These are phyloP conservation scores for Cenopis cana DNA, from an alignment of 2,888 invertebrate species.

Conservation along the genomic window DNA sequence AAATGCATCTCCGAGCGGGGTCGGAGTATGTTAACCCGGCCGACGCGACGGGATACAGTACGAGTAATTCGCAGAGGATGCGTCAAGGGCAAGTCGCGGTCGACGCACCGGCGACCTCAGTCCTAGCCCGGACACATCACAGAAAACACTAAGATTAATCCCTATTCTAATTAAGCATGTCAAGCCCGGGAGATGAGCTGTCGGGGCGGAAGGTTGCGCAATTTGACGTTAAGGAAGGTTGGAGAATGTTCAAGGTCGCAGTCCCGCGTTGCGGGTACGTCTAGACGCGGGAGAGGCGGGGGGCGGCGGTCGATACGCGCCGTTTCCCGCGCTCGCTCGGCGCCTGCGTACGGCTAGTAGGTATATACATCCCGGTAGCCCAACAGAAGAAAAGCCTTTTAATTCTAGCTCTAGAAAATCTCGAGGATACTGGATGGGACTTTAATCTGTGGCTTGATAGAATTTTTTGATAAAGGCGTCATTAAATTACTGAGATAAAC, in stretches of 20 bases:
- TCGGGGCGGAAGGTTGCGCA: slow-evolving; percentile 66
- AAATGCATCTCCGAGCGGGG: slow-evolving; percentile 52
- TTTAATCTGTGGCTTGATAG: slow-evolving; percentile 1
- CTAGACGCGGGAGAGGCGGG: slow-evolving; percentile 79
- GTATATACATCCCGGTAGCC: slow-evolving; percentile 61
- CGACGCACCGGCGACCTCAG: slow-evolving; percentile 71
- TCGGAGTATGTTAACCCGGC: slow-evolving; percentile 70
- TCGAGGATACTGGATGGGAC: slow-evolving; percentile 5
- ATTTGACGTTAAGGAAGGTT: slow-evolving; percentile 80
- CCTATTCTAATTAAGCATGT: slow-evolving; percentile 62
- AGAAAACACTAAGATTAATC: slow-evolving; percentile 52
- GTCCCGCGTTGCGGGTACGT: slow-evolving; percentile 77
- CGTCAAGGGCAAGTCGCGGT: slow-evolving; percentile 76
- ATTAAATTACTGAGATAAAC: no score
- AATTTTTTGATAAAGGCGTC: neutral
- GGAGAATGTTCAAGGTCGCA: slow-evolving; percentile 83
- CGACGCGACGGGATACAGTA: slow-evolving; percentile 61
- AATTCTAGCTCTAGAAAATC: slow-evolving; percentile 36
- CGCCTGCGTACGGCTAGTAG: slow-evolving; percentile 83
- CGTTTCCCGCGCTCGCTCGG: slow-evolving; percentile 81
- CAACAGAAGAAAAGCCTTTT: slow-evolving; percentile 58
- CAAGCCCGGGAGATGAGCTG: slow-evolving; percentile 61
- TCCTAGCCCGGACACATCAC: slow-evolving; percentile 55
- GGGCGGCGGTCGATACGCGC: slow-evolving; percentile 80
- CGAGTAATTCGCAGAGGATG: slow-evolving; percentile 69